These are phyloP conservation scores for Xiphophorus couchianus DNA, from an alignment of 2,113 vertebrate genomes.

Conservation along the genomic window DNA sequence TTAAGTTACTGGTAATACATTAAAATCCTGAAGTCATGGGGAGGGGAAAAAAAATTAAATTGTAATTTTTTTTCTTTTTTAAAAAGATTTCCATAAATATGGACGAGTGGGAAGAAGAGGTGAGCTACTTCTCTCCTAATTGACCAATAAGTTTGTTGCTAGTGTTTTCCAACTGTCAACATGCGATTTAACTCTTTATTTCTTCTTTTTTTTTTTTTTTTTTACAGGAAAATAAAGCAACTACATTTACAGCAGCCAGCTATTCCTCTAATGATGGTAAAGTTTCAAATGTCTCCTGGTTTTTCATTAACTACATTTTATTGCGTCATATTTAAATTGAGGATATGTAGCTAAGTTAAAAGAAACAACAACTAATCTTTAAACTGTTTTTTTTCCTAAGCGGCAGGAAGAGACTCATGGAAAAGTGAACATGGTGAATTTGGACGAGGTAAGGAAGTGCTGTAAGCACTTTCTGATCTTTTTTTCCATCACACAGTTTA, in stretches of 20 bases:
- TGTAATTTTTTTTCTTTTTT: background rate
- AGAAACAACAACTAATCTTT: background rate
- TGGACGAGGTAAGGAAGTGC: conserved; percentile 2
- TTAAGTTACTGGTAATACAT: too few relatives aligned
- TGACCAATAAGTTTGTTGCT: background rate
- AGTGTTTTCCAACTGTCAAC: background rate
- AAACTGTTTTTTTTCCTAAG: background rate
- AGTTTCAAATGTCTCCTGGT: background rate
- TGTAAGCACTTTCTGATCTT: background rate
- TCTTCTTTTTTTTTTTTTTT: rapidly evolving
- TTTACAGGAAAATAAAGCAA: conserved; percentile 17
- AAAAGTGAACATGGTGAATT: background rate
- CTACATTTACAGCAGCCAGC: background rate
- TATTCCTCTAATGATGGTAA: conserved; percentile 16
- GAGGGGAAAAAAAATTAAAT: too few relatives aligned
- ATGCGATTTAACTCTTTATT: too few relatives aligned
- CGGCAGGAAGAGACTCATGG: background rate
- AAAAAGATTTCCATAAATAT: conserved; percentile 20
- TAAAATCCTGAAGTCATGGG: too few relatives aligned
- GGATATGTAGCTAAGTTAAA: too few relatives aligned
- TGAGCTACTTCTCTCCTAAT: conserved; percentile 4
- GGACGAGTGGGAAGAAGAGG: conserved; percentile 63
- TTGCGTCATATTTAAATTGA: too few relatives aligned
- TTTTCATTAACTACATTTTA: background rate
- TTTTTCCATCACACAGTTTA: too few relatives aligned